Percentiles rank a stretch among this genome's conserved stretches.
Conservation (phyloP, 2,113 vertebrate genomes). For the Loxodonta africana region DNA sequence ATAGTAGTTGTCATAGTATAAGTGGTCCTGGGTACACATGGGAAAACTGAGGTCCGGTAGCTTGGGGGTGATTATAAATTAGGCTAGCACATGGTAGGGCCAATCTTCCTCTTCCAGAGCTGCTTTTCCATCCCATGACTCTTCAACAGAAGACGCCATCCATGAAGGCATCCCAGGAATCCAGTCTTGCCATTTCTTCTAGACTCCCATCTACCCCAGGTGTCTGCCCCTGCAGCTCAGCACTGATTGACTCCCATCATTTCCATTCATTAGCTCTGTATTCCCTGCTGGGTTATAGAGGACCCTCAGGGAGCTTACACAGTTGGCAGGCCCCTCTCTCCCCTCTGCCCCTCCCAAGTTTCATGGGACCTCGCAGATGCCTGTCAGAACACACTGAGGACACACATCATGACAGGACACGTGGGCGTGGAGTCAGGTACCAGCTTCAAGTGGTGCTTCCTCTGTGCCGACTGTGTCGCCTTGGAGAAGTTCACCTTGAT, state of each 20-base stretch:
- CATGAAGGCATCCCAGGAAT: not conserved
- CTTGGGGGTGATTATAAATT: not conserved
- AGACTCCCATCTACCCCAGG: rapidly evolving
- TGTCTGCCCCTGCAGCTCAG: rapidly evolving
- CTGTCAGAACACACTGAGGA: not conserved
- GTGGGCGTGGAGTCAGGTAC: rapidly evolving
- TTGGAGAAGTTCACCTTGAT: not conserved
- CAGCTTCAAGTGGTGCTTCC: rapidly evolving
- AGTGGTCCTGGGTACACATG: too few species aligned
- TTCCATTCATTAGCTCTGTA: not conserved
- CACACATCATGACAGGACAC: not conserved
- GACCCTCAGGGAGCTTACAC: not conserved
- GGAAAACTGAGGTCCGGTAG: not conserved
- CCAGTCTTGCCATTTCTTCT: not conserved
- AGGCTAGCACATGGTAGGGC: not conserved
- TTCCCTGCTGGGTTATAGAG: not conserved
- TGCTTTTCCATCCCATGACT: rapidly evolving
- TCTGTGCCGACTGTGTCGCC: rapidly evolving
- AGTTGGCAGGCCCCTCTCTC: not conserved
- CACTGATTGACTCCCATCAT: rapidly evolving
- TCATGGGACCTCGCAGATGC: rapidly evolving
- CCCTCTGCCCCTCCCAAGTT: not conserved
- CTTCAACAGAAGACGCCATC: not conserved
- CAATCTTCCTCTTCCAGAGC: not conserved
- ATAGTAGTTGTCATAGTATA: not conserved